Base-by-base conservation (phyloP, 2,113 vertebrate species). In the Mobula birostris region DNA sequence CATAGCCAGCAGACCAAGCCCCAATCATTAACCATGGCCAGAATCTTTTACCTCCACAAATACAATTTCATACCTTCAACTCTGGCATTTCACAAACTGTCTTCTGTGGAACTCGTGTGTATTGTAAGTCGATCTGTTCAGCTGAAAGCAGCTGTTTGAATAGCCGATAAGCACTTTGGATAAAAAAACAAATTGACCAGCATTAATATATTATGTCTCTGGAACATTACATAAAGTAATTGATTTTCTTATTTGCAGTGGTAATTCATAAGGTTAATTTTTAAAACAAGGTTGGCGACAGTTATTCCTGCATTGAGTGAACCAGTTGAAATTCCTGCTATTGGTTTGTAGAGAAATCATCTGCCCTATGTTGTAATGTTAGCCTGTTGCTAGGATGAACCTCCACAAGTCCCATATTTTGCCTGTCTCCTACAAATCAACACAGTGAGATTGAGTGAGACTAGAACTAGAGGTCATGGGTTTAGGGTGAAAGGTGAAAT, bases 121-220 rank as follows among this genome's bases (percentile, higher is more conserved):
- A 95, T 95, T 7, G 94, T 94, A 94, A 78, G 21, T 94, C 96
- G 94, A 95, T 95, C 36, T 96, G 95, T 48, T 98, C 97, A 95
- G 95, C 97, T 0, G 96, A 95, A 82, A 98, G 96, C 91, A 99
- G 97, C 61, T 98, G 98, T 91, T 95, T 96, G 96, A 98, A 99
- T 95, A 97, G 96, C 95, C 97, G 98, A 96, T 98, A 97, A 94
- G 98, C 98, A n/a, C 99, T 99, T 87, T 95, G 95, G 95, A 94
- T 95, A 95, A 85, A 72, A 36, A 61, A 61, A 92, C 1, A 48
- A 74, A 74, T 88, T 0, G 11, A 29, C 15, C 48, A 61, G 3
- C 0, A 7, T 76, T 61, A 91, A 74, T 36, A 94, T 94, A 24
- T 1, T 74, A 36, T 79, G 11, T 85, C 88, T 94, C 2, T 24